phyloP scores from a whole-genome alignment of 1,140 invertebrate species.

The Holcopasites calliopsidis region DNA sequence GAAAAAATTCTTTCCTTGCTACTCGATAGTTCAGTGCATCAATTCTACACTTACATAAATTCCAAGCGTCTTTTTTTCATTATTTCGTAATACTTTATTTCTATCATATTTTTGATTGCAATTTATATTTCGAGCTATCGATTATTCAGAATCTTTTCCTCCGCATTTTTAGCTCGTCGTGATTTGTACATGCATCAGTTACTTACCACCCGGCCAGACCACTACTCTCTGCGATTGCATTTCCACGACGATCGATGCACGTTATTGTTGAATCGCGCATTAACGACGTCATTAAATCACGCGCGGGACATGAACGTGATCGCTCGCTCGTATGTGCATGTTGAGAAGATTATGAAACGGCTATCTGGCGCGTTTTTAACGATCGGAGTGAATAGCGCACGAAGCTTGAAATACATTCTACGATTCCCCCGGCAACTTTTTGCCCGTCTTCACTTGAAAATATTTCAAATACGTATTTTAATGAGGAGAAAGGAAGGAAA shows the following conservation, averaged over 20 bases:
- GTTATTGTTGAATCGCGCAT: slow-evolving; percentile 39
- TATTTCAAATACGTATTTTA: background rate
- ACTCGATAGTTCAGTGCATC: no score
- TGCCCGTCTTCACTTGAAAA: no score
- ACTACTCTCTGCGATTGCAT: slow-evolving; percentile 29
- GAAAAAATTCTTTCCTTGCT: no score
- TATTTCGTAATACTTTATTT: no score
- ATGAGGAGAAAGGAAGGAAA: background rate
- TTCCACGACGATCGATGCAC: slow-evolving; percentile 30
- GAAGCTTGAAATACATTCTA: background rate
- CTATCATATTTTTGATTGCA: background rate
- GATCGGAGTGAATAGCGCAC: background rate
- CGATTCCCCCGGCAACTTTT: background rate
- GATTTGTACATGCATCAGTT: slow-evolving; percentile 21
- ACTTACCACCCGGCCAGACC: slow-evolving; percentile 9
- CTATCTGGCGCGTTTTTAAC: background rate
- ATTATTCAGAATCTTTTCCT: slow-evolving; percentile 2
- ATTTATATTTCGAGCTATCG: background rate
- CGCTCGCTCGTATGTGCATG: background rate
- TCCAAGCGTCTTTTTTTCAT: no score
- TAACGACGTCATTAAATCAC: slow-evolving; percentile 44
- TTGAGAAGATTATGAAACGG: slow-evolving; percentile 31
- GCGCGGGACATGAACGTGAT: slow-evolving; percentile 22
- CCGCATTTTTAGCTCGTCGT: background rate
- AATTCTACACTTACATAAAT: no score